Evolutionary conservation across 2,888 invertebrate genomes (phyloP).

Genomic region (Calameuta idolon): DNA sequence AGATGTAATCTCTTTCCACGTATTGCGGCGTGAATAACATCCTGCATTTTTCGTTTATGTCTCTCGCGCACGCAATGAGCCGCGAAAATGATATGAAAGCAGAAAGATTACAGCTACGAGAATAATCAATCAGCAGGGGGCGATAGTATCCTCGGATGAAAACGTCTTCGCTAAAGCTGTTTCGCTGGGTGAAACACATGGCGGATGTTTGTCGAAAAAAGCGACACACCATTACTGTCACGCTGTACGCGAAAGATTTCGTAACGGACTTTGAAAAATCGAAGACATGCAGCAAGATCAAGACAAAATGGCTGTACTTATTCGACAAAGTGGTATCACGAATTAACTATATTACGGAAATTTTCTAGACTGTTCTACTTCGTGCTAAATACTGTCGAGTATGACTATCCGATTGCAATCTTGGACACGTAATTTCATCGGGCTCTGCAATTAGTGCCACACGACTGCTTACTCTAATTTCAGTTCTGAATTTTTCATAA

Average conservation of each 20-base stretch:
- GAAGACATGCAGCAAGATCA: not conserved
- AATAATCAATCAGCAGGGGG: not conserved
- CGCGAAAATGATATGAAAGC: constrained; percentile 10
- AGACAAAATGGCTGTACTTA: not conserved
- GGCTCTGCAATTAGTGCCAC: not conserved
- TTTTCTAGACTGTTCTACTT: not conserved
- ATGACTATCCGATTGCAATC: not conserved
- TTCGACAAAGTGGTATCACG: not conserved
- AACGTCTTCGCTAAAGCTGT: not conserved
- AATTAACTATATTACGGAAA: not conserved
- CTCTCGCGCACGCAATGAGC: constrained; percentile 27
- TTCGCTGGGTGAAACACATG: not conserved
- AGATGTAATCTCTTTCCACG: constrained; percentile 25
- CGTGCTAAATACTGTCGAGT: not conserved
- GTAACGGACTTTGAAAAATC: not conserved
- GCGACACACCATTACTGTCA: not conserved
- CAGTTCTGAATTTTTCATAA: not conserved
- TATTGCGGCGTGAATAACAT: constrained; percentile 33
- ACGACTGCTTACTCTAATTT: not conserved
- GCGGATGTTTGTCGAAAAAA: not conserved
- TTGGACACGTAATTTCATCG: not conserved
- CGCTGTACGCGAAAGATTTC: not conserved
- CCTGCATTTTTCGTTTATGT: constrained; percentile 29
- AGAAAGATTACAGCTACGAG: not conserved
- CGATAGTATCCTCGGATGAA: not conserved